Conservation (phyloP, 2,113 vertebrate species). For the Prionailurus bengalensis region DNA sequence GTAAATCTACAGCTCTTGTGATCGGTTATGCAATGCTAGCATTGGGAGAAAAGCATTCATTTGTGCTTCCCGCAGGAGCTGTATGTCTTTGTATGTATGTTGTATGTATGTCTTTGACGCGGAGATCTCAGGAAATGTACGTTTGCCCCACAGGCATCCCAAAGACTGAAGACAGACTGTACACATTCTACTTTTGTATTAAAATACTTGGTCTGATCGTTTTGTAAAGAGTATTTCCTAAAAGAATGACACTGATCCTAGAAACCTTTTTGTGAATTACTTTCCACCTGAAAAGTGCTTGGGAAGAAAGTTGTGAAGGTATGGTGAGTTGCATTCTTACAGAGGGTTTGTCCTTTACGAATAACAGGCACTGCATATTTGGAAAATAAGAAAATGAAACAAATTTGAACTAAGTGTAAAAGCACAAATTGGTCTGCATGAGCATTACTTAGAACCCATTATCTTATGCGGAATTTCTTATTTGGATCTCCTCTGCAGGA, state of each 20-base stretch:
- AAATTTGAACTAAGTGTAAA: not conserved
- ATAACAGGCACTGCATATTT: not conserved
- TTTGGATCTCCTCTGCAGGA: not conserved
- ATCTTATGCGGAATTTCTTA: not conserved
- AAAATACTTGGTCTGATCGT: not conserved
- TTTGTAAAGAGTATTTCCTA: not conserved
- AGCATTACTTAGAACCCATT: rapidly evolving
- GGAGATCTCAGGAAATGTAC: not conserved
- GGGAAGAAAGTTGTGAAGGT: not conserved
- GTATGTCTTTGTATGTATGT: not conserved
- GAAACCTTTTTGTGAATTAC: not conserved
- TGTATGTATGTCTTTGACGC: not conserved
- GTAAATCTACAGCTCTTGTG: not conserved
- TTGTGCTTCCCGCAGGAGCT: not conserved
- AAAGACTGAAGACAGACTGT: not conserved
- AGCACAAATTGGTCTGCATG: not conserved
- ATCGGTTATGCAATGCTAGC: not conserved
- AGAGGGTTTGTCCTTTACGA: not conserved
- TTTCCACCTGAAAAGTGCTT: not conserved
- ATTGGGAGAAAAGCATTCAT: not conserved
- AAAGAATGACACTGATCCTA: not conserved
- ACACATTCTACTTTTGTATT: not conserved
- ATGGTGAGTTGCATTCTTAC: rapidly evolving
- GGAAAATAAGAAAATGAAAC: not conserved
- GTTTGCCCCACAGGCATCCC: not conserved